Percentiles rank a stretch among this genome's conserved stretches.
Conservation (phyloP, 2,113 vertebrate genomes). For the Malurus alboscapulatus region DNA sequence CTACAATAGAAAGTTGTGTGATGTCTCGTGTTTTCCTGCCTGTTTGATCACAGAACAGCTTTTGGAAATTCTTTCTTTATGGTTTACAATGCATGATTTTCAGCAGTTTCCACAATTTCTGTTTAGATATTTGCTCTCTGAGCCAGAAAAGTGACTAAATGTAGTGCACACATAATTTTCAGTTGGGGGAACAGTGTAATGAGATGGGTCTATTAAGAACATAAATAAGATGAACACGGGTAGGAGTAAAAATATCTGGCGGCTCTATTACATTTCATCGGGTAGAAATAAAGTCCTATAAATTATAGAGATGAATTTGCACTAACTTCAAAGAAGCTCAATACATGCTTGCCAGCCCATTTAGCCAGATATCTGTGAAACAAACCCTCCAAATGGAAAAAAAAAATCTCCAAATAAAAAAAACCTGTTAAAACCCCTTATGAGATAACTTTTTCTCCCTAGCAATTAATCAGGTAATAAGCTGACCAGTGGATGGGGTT, state of each 20-base stretch:
- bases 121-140: background rate
- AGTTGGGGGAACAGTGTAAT: background rate
- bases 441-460: background rate
- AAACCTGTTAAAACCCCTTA: background rate
- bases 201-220: background rate
- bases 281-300: background rate
- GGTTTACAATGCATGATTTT: background rate
- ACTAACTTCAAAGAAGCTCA: background rate
- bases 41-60: background rate
- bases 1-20: background rate
- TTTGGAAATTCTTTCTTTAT: background rate
- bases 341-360: background rate
- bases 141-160: background rate
- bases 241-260: background rate
- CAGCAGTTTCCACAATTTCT: background rate
- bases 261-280: background rate
- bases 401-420: background rate
- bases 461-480: background rate
- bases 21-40: background rate
- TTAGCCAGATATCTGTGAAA: background rate
- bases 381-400: fast-evolving
- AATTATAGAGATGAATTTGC: background rate
- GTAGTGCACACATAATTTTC: background rate
- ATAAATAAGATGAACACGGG: background rate
- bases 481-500: background rate